Percentiles rank a stretch among this genome's conserved stretches.
phyloP scores from a whole-genome alignment of 2,113 vertebrate species.

The Cyanistes caeruleus region DNA sequence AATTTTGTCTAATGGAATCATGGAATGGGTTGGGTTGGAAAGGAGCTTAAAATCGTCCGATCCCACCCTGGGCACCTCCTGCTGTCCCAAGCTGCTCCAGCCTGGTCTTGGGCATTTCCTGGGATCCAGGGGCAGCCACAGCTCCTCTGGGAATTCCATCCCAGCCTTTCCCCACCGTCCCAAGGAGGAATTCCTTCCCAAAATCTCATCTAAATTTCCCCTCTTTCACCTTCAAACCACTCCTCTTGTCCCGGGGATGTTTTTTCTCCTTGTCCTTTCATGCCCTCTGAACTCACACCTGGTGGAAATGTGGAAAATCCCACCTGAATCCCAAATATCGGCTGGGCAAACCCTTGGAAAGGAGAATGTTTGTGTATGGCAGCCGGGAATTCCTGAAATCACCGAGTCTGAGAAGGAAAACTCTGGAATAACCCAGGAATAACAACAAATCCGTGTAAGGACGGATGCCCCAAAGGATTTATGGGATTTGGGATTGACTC shows the following conservation, averaged over 20 bases:
- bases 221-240: background rate
- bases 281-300: accelerated
- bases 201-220: background rate
- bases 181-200: background rate
- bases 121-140: too few species aligned
- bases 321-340: background rate
- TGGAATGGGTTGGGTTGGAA: background rate
- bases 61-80: too few species aligned
- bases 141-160: too few species aligned
- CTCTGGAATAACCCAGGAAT: background rate
- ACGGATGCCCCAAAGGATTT: accelerated
- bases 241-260: background rate
- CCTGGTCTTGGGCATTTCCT: too few species aligned
- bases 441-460: accelerated
- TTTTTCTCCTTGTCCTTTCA: background rate
- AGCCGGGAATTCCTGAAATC: background rate
- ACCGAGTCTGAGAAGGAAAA: background rate
- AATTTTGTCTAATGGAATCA: background rate
- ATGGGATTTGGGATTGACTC: accelerated
- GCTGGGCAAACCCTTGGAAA: background rate
- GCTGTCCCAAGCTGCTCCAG: too few species aligned
- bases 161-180: background rate
- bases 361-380: background rate
- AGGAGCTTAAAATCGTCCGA: background rate
- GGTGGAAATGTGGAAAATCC: background rate